phyloP scores from a whole-genome alignment of 2,113 vertebrate species.

The Vimba vimba region DNA sequence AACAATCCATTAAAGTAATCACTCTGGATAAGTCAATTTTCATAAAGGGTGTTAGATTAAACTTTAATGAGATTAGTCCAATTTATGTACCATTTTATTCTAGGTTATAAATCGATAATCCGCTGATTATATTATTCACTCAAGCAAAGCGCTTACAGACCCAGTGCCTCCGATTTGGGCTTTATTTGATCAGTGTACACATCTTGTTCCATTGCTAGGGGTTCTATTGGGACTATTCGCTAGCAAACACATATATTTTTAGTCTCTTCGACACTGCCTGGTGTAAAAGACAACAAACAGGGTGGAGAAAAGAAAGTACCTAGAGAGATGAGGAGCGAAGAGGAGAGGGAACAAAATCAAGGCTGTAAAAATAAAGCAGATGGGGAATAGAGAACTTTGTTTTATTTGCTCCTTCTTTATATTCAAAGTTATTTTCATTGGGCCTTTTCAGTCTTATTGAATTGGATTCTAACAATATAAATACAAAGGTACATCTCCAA shows the following conservation, averaged over 20 bases:
- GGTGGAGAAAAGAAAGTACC: constrained; percentile 52
- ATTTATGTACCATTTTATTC: constrained; percentile 74
- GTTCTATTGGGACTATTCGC: constrained; percentile 69
- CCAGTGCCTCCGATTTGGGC: constrained; percentile 47
- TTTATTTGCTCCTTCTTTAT: constrained; percentile 36
- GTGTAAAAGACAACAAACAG: constrained; percentile 72
- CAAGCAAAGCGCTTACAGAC: constrained; percentile 63
- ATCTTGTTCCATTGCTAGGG: constrained; percentile 57
- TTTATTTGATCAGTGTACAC: constrained; percentile 50
- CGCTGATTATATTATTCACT: constrained; percentile 71
- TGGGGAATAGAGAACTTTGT: constrained; percentile 41
- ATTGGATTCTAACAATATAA: background rate
- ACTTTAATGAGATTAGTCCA: constrained; percentile 73
- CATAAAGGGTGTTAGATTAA: constrained; percentile 70
- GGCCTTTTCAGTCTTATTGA: background rate
- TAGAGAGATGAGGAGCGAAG: constrained; percentile 44
- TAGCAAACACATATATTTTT: constrained; percentile 79
- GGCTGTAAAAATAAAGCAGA: constrained; percentile 47
- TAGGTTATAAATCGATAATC: constrained; percentile 76
- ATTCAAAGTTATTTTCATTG: constrained; percentile 30
- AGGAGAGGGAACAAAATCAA: background rate
- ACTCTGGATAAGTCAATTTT: constrained; percentile 71
- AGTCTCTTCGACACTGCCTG: constrained; percentile 71
- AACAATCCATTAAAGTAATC: constrained; percentile 76
- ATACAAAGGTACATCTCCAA: background rate